phyloP scores from a whole-genome alignment of 2,888 invertebrate species.

The Dioctria linearis region DNA sequence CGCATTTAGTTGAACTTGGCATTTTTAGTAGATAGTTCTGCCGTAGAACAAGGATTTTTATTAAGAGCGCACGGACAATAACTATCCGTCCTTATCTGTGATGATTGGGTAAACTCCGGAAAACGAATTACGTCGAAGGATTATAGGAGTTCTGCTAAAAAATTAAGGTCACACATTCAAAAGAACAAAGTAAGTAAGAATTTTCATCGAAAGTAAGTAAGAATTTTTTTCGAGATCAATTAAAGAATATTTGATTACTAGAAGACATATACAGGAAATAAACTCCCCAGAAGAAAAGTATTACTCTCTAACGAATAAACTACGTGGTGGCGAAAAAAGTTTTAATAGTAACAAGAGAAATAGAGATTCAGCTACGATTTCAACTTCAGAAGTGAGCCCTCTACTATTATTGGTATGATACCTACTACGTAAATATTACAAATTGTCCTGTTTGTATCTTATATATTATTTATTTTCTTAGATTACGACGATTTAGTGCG shows the following conservation, averaged over 20 bases:
- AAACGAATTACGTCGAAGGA: not conserved
- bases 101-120: not conserved
- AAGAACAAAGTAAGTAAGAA: too few species aligned
- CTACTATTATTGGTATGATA: not conserved
- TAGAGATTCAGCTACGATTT: not conserved
- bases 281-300: not conserved
- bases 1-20: too few species aligned
- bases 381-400: not conserved
- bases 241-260: not conserved
- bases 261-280: not conserved
- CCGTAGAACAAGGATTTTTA: not conserved
- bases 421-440: not conserved
- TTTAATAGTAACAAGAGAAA: not conserved
- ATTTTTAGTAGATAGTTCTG: not conserved
- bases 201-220: too few species aligned
- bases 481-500: not conserved
- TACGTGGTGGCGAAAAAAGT: not conserved
- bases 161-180: not conserved
- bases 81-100: not conserved
- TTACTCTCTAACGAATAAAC: conserved; percentile 12
- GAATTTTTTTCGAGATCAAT: too few species aligned
- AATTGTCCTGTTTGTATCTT: too few species aligned
- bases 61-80: not conserved
- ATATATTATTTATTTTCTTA: not conserved
- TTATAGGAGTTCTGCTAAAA: not conserved